These are phyloP conservation scores for Acanthopleura granulata DNA, from an alignment of 2,888 invertebrate species.

Conservation along the genomic window DNA sequence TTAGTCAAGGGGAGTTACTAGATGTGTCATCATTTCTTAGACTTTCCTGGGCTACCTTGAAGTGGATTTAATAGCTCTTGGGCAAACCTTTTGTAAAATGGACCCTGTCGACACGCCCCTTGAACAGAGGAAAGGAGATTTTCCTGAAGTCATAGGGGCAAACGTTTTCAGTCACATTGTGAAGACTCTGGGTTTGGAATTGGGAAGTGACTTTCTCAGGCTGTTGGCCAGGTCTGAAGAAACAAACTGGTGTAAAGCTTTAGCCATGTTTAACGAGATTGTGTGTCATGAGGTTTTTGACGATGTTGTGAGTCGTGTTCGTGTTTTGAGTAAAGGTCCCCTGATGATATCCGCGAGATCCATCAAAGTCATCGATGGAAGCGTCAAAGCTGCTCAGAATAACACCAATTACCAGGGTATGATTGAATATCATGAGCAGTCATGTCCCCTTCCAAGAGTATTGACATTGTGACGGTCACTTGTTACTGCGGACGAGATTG, in stretches of 20 bases:
- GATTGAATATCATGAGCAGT: not conserved
- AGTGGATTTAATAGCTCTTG: slow-evolving; percentile 15
- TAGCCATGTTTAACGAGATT: not conserved
- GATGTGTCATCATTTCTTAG: not conserved
- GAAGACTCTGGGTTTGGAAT: not conserved
- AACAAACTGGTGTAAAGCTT: not conserved
- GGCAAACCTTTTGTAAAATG: slow-evolving; percentile 16
- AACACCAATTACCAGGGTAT: not conserved
- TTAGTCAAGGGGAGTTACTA: not conserved
- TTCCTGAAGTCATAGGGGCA: slow-evolving; percentile 27
- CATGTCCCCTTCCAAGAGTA: not conserved
- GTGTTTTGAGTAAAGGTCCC: not conserved
- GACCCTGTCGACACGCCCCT: slow-evolving; percentile 17
- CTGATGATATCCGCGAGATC: not conserved
- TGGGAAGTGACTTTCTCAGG: not conserved
- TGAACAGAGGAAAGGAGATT: not conserved
- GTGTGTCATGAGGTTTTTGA: not conserved
- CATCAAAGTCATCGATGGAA: not conserved
- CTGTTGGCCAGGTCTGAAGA: not conserved
- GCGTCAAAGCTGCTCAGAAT: not conserved
- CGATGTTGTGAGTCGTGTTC: not conserved
- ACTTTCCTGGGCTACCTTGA: too few species aligned
- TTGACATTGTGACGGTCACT: too few species aligned
- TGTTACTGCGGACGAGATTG: too few species aligned
- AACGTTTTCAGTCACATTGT: slow-evolving; percentile 24